Evolutionary conservation across 2,888 invertebrate species (phyloP), one percentile per base, ranked within the genome.

Genomic region (Megalurothrips usitatus): DNA sequence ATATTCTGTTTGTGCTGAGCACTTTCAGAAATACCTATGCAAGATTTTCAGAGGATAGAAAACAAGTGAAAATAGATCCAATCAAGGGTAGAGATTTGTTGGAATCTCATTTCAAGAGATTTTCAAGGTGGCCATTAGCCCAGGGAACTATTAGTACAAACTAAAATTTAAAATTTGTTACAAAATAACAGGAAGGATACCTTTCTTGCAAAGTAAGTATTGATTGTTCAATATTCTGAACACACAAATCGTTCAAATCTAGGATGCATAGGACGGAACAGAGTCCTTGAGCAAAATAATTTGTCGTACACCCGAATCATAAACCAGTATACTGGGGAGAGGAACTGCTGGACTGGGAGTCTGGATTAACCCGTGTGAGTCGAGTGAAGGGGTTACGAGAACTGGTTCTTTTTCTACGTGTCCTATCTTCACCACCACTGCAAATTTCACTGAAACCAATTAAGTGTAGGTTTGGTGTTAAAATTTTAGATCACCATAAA

Each of bases 281-380:
- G 12, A 26, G 68, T 26, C 68, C 68, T 75, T 75, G 68, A 75
- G 68, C 68, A 75, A 75, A 9, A 26, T 26, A 75, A 26, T 75
- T 75, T 12, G n/a, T 58, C 58, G 0, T 10, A 75, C 1, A 75
- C 9, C 9, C 9, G 23, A 26, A 75, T 75, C 23, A 75, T 10
- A 75, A 26, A 26, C 68, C 68, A 75, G 68, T 75, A 26, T 75
- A 75, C 68, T 75, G 68, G 23, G 68, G 68, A 75, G 68, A 12
- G n/a, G 68, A 75, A 26, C 68, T 26, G 23, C 68, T 26, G 26
- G 26, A 12, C 26, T 75, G 68, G 12, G 26, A 4, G 12, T 75
- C 68, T 23, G 68, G 68, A 75, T 75, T 75, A 8, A 75, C 68
- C 26, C 68, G 23, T 26, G 68, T 75, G 26, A 75, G 68, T 9